Conservation (phyloP, 2,113 vertebrate genomes). For the Nanorana parkeri region DNA sequence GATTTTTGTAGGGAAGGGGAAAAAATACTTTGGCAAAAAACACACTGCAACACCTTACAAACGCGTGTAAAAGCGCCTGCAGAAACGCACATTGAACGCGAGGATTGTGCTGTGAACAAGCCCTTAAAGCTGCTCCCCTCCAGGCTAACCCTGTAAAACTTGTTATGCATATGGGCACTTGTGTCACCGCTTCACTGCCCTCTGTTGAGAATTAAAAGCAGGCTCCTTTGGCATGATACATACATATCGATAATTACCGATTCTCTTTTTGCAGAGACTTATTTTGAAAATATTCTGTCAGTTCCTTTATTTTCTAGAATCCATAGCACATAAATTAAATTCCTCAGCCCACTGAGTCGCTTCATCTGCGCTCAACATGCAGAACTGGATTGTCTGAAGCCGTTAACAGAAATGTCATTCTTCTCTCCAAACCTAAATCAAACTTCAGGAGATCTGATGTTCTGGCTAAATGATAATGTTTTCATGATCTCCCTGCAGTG, state of each 20-base stretch:
- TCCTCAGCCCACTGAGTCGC: constrained; percentile 41
- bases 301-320: constrained; percentile 25
- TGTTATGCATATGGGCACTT: too few species aligned
- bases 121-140: too few species aligned
- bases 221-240: too few species aligned
- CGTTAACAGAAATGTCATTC: constrained; percentile 49
- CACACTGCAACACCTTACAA: too few species aligned
- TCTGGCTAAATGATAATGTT: constrained; percentile 36
- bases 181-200: too few species aligned
- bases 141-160: too few species aligned
- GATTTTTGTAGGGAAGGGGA: too few species aligned
- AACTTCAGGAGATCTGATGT: constrained; percentile 31
- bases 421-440: constrained; percentile 31
- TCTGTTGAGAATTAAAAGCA: too few species aligned
- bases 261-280: neutral
- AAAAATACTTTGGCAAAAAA: too few species aligned
- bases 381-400: constrained; percentile 44
- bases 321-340: constrained; percentile 41
- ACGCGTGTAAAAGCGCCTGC: too few species aligned
- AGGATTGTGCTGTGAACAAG: too few species aligned
- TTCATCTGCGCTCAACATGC: constrained; percentile 31
- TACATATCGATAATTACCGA: neutral
- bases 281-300: constrained; percentile 22
- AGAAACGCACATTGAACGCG: too few species aligned
- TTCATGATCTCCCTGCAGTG: constrained; percentile 20